phyloP scores from a whole-genome alignment of 2,113 vertebrate genomes.

The Phylloscopus trochiloides region DNA sequence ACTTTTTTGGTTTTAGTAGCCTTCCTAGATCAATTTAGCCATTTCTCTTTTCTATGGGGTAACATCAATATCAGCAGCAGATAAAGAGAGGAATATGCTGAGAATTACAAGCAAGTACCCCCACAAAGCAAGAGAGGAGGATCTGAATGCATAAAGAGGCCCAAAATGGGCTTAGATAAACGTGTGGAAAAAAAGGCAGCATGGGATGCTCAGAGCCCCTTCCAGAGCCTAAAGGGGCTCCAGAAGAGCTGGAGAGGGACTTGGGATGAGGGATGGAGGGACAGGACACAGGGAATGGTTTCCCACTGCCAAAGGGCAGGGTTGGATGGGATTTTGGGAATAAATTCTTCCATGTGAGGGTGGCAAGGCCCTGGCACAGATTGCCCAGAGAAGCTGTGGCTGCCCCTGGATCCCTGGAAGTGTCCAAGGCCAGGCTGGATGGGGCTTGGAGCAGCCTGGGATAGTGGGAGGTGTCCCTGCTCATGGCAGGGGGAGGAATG shows the following conservation, averaged over 20 bases:
- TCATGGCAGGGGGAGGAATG: neutral
- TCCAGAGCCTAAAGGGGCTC: neutral
- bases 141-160: neutral
- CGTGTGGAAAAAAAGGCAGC: rapidly evolving
- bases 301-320: neutral
- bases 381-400: neutral
- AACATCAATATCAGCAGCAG: neutral
- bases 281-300: neutral
- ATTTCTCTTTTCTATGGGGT: neutral
- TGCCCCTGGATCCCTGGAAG: neutral
- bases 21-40: neutral
- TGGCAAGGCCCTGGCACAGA: rapidly evolving
- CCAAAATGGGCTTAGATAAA: neutral
- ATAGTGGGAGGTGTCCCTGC: neutral
- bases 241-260: neutral
- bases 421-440: rapidly evolving
- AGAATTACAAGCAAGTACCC: neutral
- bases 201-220: neutral
- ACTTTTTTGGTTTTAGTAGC: neutral
- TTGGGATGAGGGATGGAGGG: neutral
- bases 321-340: rapidly evolving
- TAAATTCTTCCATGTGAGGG: rapidly evolving
- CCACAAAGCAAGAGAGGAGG: neutral
- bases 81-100: neutral
- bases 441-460: rapidly evolving